Evolutionary conservation across 2,797 vertebrate genomes (phyloP), one percentile per base, ranked within the genome.

Genomic region (Myoxocephalus aenaeus): DNA sequence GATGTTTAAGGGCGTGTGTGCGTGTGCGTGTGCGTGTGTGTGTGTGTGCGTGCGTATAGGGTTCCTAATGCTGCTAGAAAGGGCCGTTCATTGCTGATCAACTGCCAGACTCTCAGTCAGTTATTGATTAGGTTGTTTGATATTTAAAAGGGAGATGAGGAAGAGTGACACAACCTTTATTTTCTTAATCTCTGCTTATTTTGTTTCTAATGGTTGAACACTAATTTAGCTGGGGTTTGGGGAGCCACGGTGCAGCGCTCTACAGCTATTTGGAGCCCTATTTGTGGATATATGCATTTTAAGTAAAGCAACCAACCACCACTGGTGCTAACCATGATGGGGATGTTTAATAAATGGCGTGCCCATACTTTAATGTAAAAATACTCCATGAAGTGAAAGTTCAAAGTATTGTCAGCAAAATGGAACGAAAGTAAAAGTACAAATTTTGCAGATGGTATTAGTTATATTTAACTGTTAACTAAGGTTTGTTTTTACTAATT

Each of bases 111-210:
- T 81, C 77, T 81, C 50, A 2, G 83, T 92, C 85, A 92, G 92
- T 92, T 92, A 94, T 93, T 92, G 87, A 94, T 86, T 83, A 87
- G 81, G 72, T 53, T 81, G 86, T 91, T 92, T 90, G 84, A 87
- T 92, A 90, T 92, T 89, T 90, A 53, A 57, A 59, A 77, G 36
- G 40, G 48, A 79, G 64, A 40, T 59, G 63, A 57, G 46, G 51
- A 70, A 12, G 25, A 65, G 59, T 17, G 34, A 64, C 14, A 56
- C 7, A 25, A 63, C 61, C 51, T 57, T 65, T 57, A 56, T 29
- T 56, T 63, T 56, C 46, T 74, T 57, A 36, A 57, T 40, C 68
- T 40, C 14, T 46, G 14, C 5, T 46, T 42, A 48, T 32, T 77
- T 53, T 11, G 3, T 64, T 65, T 1, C 0, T 54, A 12, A 65